Conservation (phyloP, 92 coral and sea anemone species). For the Phenganax stokvisi region DNA sequence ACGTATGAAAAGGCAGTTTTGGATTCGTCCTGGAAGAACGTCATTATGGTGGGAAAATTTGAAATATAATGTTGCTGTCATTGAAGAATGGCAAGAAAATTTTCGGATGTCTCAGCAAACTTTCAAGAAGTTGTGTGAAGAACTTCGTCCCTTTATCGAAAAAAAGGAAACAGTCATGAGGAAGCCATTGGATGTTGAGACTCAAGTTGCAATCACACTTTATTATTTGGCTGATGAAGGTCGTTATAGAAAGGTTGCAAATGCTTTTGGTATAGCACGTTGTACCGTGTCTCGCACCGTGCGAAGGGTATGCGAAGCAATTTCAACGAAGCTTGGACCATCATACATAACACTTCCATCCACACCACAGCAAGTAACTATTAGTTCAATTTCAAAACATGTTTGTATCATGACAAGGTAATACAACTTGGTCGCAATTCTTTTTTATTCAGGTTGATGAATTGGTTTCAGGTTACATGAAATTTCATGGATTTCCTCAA, state of each 20-base stretch:
- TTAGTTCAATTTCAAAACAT: not conserved
- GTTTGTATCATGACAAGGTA: not conserved
- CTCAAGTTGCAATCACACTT: conserved; percentile 44
- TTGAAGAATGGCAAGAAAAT: conserved; percentile 37
- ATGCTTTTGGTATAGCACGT: conserved; percentile 49
- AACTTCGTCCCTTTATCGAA: conserved; percentile 9
- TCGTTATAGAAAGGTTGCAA: conserved; percentile 37
- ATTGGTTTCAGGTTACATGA: not conserved
- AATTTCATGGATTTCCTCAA: not conserved
- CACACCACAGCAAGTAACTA: conserved; percentile 1
- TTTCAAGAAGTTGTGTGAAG: conserved; percentile 24
- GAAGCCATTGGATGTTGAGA: conserved; percentile 42
- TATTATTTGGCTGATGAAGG: conserved; percentile 56
- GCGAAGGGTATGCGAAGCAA: not conserved
- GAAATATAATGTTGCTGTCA: conserved; percentile 10
- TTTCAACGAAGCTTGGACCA: conserved; percentile 22
- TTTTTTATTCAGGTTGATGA: not conserved
- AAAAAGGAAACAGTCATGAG: conserved; percentile 44
- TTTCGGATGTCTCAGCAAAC: conserved; percentile 22
- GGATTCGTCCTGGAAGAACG: conserved; percentile 43
- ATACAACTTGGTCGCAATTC: not conserved
- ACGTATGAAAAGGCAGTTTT: not conserved
- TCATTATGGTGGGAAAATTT: conserved; percentile 45
- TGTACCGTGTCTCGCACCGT: conserved; percentile 5
- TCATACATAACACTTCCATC: conserved; percentile 17